Evolutionary conservation across 2,888 invertebrate genomes (phyloP).

Genomic region (Elegia similella): DNA sequence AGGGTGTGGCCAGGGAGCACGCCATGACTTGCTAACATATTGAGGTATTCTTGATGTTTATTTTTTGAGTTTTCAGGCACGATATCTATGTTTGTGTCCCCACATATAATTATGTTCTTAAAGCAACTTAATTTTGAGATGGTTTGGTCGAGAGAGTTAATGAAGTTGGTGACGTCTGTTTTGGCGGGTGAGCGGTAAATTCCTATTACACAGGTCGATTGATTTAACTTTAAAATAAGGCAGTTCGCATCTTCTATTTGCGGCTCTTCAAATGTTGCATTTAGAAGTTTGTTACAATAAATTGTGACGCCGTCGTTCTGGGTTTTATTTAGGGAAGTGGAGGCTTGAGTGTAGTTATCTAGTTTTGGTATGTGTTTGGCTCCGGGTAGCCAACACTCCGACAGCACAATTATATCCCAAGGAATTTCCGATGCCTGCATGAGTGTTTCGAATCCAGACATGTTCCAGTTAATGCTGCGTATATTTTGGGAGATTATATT

Average conservation of each 20-base stretch:
- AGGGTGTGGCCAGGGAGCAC: too few species aligned
- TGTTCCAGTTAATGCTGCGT: too few species aligned
- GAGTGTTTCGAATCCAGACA: too few species aligned
- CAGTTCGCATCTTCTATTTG: slow-evolving; percentile 6
- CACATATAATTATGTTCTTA: slow-evolving; percentile 4
- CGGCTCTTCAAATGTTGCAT: neutral
- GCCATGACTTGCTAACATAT: neutral
- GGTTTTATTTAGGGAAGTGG: neutral
- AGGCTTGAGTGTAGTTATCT: neutral
- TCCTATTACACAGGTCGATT: slow-evolving; percentile 2
- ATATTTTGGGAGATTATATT: too few species aligned
- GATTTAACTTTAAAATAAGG: neutral
- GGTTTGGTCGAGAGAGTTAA: neutral
- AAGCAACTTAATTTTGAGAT: neutral
- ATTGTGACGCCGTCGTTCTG: slow-evolving; percentile 17
- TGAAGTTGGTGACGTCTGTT: neutral
- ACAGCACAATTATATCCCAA: neutral
- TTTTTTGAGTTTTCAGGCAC: neutral
- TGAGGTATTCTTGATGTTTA: neutral
- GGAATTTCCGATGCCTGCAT: too few species aligned
- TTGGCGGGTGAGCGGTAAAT: slow-evolving; percentile 11
- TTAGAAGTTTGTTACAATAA: neutral
- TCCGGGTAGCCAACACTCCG: neutral
- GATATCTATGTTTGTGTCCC: slow-evolving; percentile 16
- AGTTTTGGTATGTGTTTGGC: neutral